Base-by-base conservation (phyloP, 2,888 invertebrate genomes). In the Parochlus steinenii region DNA sequence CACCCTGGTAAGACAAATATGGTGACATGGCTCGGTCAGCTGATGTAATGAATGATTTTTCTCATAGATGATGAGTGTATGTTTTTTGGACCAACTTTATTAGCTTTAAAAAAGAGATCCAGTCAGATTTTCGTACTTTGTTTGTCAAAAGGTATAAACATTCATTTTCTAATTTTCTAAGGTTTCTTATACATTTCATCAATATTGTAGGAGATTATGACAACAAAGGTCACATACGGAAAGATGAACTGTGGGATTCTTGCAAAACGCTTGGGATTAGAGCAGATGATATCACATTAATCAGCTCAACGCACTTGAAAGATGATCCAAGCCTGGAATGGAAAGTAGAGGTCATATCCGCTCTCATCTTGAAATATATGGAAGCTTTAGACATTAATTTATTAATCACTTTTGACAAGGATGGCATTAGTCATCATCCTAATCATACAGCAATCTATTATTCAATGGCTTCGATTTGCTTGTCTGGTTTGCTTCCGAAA, bases 21-120 rank as follows among this genome's bases (percentile, higher is more conserved):
- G n/a, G n/a, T n/a, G n/a, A n/a, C n/a, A n/a, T n/a, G n/a, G n/a
- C n/a, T n/a, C n/a, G n/a, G n/a, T n/a, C n/a, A n/a, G n/a, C n/a
- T n/a, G n/a, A n/a, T n/a, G n/a, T n/a, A n/a, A n/a, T n/a, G n/a
- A n/a, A n/a, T n/a, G n/a, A n/a, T n/a, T n/a, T n/a, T n/a, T n/a
- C n/a, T n/a, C n/a, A n/a, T n/a, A 11, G 97, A 98, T 57, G 97
- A 98, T 55, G 97, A 98, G 56, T 87, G 87, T 47, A 95, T 98
- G 97, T 98, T 98, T 58, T 98, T 98, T 56, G 87, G 90, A 1
- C 98, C 98, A 12, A 71, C 82, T 25, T 72, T 90, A 42, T 67
- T 79, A 42, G 67, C 76, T 51, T 59, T 83, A 40, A 69, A 67
- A 44, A 65, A 71, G 30, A 64, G 69, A 43, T 65, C 69, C 44